Percentiles rank a stretch among this genome's conserved stretches.
These are phyloP conservation scores for Pachyseris speciosa DNA, from an alignment of 64 coral and sea anemone species.

Conservation along the genomic window DNA sequence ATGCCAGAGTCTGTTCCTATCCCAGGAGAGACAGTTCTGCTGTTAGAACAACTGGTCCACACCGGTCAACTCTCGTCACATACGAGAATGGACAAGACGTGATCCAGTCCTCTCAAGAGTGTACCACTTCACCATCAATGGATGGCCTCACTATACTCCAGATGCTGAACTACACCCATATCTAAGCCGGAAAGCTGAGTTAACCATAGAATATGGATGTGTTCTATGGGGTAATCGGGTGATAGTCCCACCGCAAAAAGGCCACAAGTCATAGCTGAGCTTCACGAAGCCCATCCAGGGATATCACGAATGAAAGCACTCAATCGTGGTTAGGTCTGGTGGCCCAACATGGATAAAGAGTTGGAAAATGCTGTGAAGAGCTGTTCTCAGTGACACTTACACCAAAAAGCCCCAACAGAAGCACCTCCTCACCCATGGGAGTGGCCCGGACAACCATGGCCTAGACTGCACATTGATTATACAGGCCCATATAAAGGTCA, in stretches of 20 bases:
- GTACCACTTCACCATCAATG: background rate
- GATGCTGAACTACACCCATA: background rate
- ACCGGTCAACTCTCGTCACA: slow-evolving; percentile 9
- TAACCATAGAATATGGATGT: slow-evolving; percentile 4
- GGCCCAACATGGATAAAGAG: background rate
- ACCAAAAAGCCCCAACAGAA: background rate
- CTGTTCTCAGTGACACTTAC: background rate
- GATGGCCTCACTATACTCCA: background rate
- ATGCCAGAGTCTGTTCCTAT: background rate
- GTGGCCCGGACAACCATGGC: background rate
- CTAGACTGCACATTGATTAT: background rate
- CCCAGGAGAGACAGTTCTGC: slow-evolving; percentile 14
- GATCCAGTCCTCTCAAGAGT: slow-evolving; percentile 26
- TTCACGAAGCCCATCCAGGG: background rate
- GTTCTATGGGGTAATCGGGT: background rate
- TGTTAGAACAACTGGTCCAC: slow-evolving; percentile 49
- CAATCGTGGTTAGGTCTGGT: background rate
- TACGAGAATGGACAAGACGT: slow-evolving; percentile 1
- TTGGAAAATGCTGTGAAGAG: background rate
- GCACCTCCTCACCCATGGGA: background rate
- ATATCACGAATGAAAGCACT: background rate
- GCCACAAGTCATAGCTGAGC: background rate
- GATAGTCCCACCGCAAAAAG: background rate
- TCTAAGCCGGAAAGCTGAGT: background rate
- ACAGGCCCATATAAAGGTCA: background rate